Conservation (phyloP, 2,888 invertebrate genomes). For the Andrena bucephala region DNA sequence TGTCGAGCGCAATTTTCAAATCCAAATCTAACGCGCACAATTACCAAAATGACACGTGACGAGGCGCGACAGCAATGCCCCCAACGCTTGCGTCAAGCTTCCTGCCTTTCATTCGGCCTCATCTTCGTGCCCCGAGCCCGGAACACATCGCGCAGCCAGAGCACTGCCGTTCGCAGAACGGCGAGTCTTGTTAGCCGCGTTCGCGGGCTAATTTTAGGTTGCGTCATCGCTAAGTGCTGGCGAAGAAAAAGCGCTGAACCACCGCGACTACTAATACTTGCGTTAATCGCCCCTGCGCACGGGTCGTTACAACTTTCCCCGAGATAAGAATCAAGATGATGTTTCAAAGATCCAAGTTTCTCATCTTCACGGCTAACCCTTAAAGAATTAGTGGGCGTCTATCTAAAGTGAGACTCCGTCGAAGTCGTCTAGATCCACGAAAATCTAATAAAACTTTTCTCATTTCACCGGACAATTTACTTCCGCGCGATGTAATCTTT, state of each 20-base stretch:
- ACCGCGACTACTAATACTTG: background rate
- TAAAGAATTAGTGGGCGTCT: too few relatives aligned
- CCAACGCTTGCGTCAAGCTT: background rate
- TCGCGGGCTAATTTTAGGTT: slow-evolving; percentile 17
- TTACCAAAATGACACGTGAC: slow-evolving; percentile 7
- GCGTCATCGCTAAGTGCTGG: slow-evolving; percentile 4
- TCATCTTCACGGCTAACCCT: too few relatives aligned
- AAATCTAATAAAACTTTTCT: too few relatives aligned
- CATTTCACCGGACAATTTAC: too few relatives aligned
- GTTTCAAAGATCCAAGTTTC: too few relatives aligned
- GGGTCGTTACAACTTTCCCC: background rate
- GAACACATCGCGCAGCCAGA: too few relatives aligned
- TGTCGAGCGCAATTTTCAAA: background rate
- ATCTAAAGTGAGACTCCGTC: too few relatives aligned
- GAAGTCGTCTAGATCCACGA: too few relatives aligned
- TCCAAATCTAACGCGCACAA: background rate
- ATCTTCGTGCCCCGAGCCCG: too few relatives aligned
- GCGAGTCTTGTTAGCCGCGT: slow-evolving; percentile 18
- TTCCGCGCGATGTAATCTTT: too few relatives aligned
- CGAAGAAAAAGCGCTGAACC: slow-evolving; percentile 4
- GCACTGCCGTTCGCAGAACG: background rate
- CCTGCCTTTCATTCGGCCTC: background rate
- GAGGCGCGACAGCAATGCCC: too few relatives aligned
- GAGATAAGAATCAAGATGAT: too few relatives aligned
- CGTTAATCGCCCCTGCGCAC: background rate